Evolutionary conservation across 2,797 vertebrate species (phyloP).

Genomic region (Percopsis omiscomaycus): DNA sequence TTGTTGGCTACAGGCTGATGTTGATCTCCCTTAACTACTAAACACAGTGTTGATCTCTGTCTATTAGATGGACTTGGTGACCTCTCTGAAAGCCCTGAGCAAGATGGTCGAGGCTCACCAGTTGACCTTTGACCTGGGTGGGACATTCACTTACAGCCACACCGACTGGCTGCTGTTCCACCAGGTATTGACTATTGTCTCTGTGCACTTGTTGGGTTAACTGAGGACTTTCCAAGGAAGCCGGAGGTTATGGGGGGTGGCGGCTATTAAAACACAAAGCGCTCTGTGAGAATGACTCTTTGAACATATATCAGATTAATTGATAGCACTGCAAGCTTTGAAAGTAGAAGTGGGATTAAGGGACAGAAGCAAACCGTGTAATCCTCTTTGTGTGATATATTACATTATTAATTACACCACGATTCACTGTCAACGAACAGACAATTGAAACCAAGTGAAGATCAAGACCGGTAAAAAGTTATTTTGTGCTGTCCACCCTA

Average conservation of each 20-base stretch:
- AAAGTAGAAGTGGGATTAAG: neutral
- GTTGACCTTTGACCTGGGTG: constrained; percentile 85
- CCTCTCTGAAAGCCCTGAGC: constrained; percentile 84
- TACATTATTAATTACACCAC: neutral
- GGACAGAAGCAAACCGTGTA: neutral
- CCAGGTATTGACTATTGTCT: constrained; percentile 77
- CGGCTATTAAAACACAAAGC: constrained; percentile 1
- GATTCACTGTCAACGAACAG: neutral
- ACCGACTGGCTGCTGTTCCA: constrained; percentile 92
- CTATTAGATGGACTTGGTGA: constrained; percentile 86
- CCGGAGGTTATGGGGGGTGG: neutral
- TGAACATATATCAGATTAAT: constrained; percentile 8
- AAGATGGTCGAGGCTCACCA: constrained; percentile 86
- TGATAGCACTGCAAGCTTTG: constrained; percentile 1
- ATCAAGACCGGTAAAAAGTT: no score
- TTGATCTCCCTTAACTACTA: neutral
- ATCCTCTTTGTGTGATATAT: constrained; percentile 8
- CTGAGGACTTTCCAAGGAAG: constrained; percentile 12
- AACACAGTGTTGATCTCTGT: constrained; percentile 14
- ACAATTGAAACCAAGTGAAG: no score
- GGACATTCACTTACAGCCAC: constrained; percentile 86
- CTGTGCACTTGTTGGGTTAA: neutral
- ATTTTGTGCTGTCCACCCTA: no score
- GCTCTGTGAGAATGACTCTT: neutral
- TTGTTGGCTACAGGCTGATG: neutral